Evolutionary conservation across 2,888 invertebrate genomes (phyloP).

Genomic region (Nephrotoma flavescens): DNA sequence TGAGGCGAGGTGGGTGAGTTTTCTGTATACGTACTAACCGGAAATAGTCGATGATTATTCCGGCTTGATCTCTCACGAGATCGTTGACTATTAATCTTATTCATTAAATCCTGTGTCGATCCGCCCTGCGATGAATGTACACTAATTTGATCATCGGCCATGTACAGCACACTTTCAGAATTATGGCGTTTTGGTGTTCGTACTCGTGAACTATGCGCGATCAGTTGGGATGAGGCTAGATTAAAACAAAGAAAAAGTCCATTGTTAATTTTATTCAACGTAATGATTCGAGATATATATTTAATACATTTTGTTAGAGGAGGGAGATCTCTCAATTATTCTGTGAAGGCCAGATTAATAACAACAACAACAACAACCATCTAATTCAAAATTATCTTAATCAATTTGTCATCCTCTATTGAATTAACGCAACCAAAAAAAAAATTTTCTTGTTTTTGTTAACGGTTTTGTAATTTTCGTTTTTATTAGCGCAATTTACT

Average conservation of each 20-base stretch:
- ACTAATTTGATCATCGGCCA: slow-evolving; percentile 34
- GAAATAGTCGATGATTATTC: slow-evolving; percentile 42
- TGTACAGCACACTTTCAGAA: slow-evolving; percentile 59
- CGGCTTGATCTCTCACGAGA: slow-evolving; percentile 23
- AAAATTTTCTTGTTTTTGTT: background rate
- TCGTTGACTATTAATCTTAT: slow-evolving; percentile 18
- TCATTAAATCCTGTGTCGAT: slow-evolving; percentile 26
- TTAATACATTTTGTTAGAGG: background rate
- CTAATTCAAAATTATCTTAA: background rate
- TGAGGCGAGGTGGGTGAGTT: slow-evolving; percentile 21
- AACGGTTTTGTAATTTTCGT: background rate
- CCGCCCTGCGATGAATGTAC: slow-evolving; percentile 14
- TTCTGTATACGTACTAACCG: slow-evolving; percentile 53
- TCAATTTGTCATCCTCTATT: background rate
- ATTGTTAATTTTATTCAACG: background rate
- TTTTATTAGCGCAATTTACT: background rate
- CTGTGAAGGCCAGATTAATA: background rate
- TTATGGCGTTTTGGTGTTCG: slow-evolving; percentile 63
- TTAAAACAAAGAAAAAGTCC: slow-evolving; percentile 11
- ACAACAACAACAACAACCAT: background rate
- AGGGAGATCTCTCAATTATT: background rate
- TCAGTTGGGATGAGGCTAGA: slow-evolving; percentile 41
- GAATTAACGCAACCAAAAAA: background rate
- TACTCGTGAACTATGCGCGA: slow-evolving; percentile 63
- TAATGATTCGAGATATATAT: background rate